phyloP scores from a whole-genome alignment of 2,113 vertebrate species.

The Lagopus leucura region DNA sequence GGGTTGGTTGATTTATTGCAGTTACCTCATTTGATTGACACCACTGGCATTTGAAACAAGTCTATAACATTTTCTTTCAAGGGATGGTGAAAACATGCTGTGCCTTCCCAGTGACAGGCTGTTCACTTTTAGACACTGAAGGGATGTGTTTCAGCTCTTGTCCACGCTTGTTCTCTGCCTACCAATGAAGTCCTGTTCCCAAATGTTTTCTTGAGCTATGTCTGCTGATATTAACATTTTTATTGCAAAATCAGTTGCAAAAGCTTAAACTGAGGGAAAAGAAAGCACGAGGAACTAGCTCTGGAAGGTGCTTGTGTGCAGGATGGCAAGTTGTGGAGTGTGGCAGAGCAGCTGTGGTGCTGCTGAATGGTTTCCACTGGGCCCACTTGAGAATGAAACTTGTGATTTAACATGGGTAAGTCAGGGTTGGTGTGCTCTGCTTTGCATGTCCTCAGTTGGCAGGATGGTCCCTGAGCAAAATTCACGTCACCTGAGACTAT shows the following conservation, averaged over 20 bases:
- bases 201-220: background rate
- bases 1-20: background rate
- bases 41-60: background rate
- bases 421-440: background rate
- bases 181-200: background rate
- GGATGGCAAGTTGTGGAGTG: background rate
- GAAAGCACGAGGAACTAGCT: background rate
- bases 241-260: background rate
- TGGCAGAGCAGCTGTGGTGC: background rate
- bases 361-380: background rate
- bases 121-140: background rate
- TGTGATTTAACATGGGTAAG: background rate
- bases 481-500: background rate
- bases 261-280: background rate
- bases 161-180: background rate
- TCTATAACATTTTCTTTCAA: background rate
- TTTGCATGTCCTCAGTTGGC: background rate
- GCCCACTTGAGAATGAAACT: background rate
- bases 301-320: background rate
- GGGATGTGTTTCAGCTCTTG: background rate
- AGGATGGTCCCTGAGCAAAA: background rate
- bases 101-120: background rate
- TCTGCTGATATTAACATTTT: background rate
- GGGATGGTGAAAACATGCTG: background rate
- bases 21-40: background rate